Evolutionary conservation across 2,797 vertebrate genomes (phyloP).

Genomic region (Spea hammondii): DNA sequence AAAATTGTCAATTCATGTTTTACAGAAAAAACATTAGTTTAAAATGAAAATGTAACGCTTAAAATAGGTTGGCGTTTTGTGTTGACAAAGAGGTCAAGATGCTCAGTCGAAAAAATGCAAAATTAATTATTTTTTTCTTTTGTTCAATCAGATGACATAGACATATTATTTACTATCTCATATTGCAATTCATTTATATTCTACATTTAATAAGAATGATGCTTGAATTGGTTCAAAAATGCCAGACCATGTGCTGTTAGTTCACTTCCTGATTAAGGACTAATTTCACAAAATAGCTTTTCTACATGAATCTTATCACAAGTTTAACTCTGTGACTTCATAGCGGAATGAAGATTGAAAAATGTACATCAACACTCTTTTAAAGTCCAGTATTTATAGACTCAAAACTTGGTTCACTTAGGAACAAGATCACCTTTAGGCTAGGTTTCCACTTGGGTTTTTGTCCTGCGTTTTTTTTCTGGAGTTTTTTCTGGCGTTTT

Average conservation of each 20-base stretch:
- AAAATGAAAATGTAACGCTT: background rate
- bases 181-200: slow-evolving; percentile 12
- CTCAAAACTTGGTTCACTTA: background rate
- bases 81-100: background rate
- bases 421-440: background rate
- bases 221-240: slow-evolving; percentile 7
- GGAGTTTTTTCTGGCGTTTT: no score
- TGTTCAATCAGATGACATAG: background rate
- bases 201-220: slow-evolving; percentile 16
- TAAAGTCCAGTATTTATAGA: background rate
- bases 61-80: background rate
- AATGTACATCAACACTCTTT: background rate
- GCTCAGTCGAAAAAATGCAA: background rate
- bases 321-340: slow-evolving; percentile 26
- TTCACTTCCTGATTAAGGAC: slow-evolving; percentile 19
- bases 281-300: slow-evolving; percentile 10
- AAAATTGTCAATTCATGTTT: no score
- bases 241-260: slow-evolving; percentile 5
- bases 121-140: background rate
- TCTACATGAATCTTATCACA: slow-evolving; percentile 20
- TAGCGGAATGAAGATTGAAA: background rate
- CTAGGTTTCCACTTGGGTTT: no score
- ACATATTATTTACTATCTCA: slow-evolving; percentile 9
- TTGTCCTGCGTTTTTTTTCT: no score
- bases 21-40: no score